Conservation (phyloP, 2,113 vertebrate species). For the Nettapus auritus region DNA sequence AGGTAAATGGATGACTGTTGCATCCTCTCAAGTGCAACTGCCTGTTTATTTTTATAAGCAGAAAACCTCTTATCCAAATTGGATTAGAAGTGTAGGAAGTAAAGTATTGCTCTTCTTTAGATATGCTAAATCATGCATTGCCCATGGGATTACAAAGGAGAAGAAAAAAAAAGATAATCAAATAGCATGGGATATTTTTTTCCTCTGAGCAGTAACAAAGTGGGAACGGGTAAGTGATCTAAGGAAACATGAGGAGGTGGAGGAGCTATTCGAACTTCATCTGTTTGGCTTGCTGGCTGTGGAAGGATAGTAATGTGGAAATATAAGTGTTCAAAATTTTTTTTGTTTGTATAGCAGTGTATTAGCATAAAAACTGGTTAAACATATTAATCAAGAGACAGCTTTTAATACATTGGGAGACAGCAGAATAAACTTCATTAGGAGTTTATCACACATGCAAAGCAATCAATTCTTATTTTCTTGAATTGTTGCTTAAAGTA, state of each 20-base stretch:
- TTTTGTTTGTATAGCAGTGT: neutral
- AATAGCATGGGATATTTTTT: neutral
- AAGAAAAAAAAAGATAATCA: neutral
- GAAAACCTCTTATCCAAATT: slow-evolving; percentile 53
- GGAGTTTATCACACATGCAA: neutral
- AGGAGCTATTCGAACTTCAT: neutral
- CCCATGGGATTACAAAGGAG: neutral
- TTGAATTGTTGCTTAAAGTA: neutral
- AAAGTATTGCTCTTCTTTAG: neutral
- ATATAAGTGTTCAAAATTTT: neutral
- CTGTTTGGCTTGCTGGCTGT: neutral
- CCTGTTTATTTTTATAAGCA: slow-evolving; percentile 43
- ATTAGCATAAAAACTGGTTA: neutral
- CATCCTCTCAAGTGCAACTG: neutral
- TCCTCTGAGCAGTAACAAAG: neutral
- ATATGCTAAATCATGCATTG: neutral
- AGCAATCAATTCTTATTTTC: neutral
- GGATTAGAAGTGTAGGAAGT: slow-evolving; percentile 37
- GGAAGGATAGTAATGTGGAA: neutral
- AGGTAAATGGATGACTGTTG: neutral
- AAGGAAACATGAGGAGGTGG: neutral
- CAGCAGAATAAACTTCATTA: neutral
- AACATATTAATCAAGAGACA: neutral
- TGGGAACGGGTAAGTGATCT: neutral
- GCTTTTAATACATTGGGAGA: neutral